Percentiles rank a stretch among this genome's conserved stretches.
phyloP scores from a whole-genome alignment of 2,113 vertebrate genomes.

The Macheiramphus alcinus region DNA sequence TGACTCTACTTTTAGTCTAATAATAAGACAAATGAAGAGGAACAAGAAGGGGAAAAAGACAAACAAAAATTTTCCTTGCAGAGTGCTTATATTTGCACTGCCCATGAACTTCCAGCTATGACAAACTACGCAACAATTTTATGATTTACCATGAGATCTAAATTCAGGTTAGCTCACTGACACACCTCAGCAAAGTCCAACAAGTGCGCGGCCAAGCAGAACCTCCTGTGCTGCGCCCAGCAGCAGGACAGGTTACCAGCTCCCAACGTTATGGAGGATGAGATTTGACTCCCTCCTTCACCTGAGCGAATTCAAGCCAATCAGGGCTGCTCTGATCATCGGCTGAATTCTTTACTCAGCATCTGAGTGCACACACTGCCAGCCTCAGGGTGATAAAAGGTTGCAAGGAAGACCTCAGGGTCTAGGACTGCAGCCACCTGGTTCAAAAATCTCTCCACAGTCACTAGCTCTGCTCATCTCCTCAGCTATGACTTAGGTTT shows the following conservation, averaged over 20 bases:
- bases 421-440: neutral
- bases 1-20: conserved; percentile 53
- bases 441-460: neutral
- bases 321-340: neutral
- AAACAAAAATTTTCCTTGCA: conserved; percentile 2
- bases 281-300: neutral
- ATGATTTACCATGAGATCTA: neutral
- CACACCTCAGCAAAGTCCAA: neutral
- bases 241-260: neutral
- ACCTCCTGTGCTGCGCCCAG: neutral
- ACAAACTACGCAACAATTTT: neutral
- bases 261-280: neutral
- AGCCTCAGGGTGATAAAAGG: neutral
- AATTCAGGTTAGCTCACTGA: neutral
- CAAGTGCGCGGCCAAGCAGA: rapidly evolving
- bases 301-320: neutral
- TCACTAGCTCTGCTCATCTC: neutral
- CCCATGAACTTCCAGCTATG: neutral
- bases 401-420: neutral
- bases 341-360: neutral
- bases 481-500: neutral
- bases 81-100: neutral
- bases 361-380: neutral
- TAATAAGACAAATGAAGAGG: conserved; percentile 53
- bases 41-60: conserved; percentile 6